These are phyloP conservation scores for Uloborus diversus DNA, from an alignment of 1,140 invertebrate genomes.

Conservation along the genomic window DNA sequence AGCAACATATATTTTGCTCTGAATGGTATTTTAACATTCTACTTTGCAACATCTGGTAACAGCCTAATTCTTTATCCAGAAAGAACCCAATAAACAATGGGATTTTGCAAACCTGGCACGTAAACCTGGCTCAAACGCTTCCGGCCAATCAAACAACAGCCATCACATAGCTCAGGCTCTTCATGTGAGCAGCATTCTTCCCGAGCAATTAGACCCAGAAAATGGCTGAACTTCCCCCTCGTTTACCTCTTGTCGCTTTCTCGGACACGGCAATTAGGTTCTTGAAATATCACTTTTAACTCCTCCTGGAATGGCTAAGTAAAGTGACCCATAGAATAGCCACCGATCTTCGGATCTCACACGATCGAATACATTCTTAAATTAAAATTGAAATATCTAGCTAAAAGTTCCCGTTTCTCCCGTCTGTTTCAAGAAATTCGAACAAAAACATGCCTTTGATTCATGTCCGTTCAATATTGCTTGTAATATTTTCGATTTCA, in stretches of 20 bases:
- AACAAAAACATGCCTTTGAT: too few relatives aligned
- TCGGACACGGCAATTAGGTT: slow-evolving; percentile 15
- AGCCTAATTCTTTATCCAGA: background rate
- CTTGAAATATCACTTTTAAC: slow-evolving; percentile 38
- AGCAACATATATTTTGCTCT: background rate
- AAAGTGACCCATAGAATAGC: too few relatives aligned
- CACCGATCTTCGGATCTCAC: too few relatives aligned
- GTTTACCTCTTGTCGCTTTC: background rate
- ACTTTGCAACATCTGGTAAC: too few relatives aligned
- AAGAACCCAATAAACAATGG: background rate
- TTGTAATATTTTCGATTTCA: too few relatives aligned
- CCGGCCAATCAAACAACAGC: slow-evolving; percentile 26
- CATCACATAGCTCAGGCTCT: background rate
- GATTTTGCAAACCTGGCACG: slow-evolving; percentile 26
- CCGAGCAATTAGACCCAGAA: slow-evolving; percentile 28
- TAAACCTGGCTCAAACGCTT: slow-evolving; percentile 2
- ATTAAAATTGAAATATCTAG: too few relatives aligned
- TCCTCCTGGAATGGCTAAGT: too few relatives aligned
- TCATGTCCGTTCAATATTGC: too few relatives aligned
- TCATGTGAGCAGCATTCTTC: slow-evolving; percentile 16
- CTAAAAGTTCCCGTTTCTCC: too few relatives aligned
- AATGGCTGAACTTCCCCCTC: background rate
- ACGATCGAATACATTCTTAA: too few relatives aligned
- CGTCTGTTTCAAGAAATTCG: too few relatives aligned
- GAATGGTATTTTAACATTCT: too few relatives aligned